These are phyloP conservation scores for Nannospalax galili DNA, from an alignment of 2,113 vertebrate genomes.

Conservation along the genomic window DNA sequence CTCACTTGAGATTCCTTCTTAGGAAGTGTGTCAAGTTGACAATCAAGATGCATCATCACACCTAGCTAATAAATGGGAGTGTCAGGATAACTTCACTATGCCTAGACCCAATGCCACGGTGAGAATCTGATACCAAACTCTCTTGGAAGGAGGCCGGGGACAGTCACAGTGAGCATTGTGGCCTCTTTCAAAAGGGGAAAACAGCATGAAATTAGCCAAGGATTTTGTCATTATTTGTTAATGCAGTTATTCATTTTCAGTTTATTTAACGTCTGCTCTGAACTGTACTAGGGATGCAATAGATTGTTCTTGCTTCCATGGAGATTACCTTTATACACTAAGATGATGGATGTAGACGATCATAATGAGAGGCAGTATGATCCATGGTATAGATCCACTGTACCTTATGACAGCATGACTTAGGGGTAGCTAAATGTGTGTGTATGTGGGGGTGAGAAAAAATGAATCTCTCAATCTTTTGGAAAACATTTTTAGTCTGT, in stretches of 20 bases:
- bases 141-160: not conserved
- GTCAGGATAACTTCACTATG: not conserved
- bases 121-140: not conserved
- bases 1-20: too few species aligned
- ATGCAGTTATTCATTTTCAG: not conserved
- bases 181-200: not conserved
- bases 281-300: not conserved
- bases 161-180: not conserved
- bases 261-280: not conserved
- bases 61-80: not conserved
- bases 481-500: not conserved
- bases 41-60: too few species aligned
- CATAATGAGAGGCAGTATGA: not conserved
- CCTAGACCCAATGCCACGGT: not conserved
- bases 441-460: not conserved
- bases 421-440: not conserved
- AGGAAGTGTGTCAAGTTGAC: too few species aligned
- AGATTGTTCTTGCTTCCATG: not conserved
- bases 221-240: not conserved
- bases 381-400: not conserved
- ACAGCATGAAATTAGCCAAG: not conserved
- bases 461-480: not conserved
- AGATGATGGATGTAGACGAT: not conserved
- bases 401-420: not conserved
- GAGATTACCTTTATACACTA: not conserved